Evolutionary conservation across 1,140 invertebrate genomes (phyloP), one percentile per base, ranked within the genome.

Genomic region (Leptinotarsa texana): DNA sequence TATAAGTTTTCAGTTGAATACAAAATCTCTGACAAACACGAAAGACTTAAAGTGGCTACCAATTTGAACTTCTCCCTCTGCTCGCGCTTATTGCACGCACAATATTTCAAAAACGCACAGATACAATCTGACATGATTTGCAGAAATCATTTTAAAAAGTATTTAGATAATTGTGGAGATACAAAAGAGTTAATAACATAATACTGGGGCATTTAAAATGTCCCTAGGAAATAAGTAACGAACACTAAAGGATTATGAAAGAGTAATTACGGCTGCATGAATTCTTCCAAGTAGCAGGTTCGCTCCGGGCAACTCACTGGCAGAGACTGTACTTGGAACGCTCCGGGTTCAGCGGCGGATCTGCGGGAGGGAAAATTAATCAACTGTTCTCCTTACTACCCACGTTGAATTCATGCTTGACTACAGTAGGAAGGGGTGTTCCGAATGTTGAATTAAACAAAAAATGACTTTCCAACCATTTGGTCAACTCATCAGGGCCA

Each of bases 201-300:
- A 77, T 77, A 69, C 57, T 69, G 62, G 51, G 62, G 71, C 72
- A 76, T 72, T 76, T 72, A 73, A 76, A 78, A 78, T 78, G 69
- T 78, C 74, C 75, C 65, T 63, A 49, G 71, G 75, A 76, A 76
- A 76, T 76, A 73, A 76, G 72, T 78, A 78, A 78, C 77, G 74
- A 76, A 78, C 72, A 67, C 74, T 74, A 76, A 78, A 76, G 75
- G 72, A 78, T 76, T 78, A 78, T 78, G 75, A 76, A 78, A 76
- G 73, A 76, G 74, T 76, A 76, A 78, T 78, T 76, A 76, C 77
- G 48, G 71, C 74, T 72, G 73, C 73, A 77, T 77, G 72, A 66
- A 77, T 71, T 73, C 70, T 76, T 76, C 75, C 75, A 76, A 76
- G 75, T 76, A 76, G 75, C 75, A 47, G 75, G 22, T 57, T 22